phyloP scores from a whole-genome alignment of 2,113 vertebrate genomes.

The Triplophysa tibetana region DNA sequence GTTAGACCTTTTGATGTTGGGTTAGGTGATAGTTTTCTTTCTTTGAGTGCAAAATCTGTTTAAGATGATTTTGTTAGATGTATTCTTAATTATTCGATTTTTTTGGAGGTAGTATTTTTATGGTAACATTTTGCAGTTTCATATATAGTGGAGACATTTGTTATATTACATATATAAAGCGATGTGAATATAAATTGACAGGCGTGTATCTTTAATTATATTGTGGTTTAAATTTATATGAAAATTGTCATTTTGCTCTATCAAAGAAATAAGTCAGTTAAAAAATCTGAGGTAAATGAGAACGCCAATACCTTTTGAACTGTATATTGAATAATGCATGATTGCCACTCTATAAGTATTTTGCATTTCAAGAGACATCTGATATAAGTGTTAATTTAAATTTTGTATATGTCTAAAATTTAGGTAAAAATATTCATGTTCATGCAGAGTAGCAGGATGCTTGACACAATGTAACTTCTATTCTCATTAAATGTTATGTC shows the following conservation, averaged over 20 bases:
- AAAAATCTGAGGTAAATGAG: background rate
- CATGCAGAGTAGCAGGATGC: constrained; percentile 22
- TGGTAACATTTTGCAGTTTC: background rate
- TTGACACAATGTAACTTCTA: constrained; percentile 60
- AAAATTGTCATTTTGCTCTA: background rate
- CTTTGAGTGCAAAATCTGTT: constrained; percentile 7
- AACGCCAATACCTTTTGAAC: background rate
- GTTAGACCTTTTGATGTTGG: background rate
- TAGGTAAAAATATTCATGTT: background rate
- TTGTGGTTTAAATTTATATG: background rate
- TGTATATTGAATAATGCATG: constrained; percentile 13
- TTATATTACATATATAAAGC: background rate
- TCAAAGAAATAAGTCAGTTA: background rate
- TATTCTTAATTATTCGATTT: background rate
- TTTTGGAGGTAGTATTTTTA: background rate
- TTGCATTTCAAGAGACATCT: constrained; percentile 4
- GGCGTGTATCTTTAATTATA: background rate
- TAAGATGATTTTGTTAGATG: constrained; percentile 5
- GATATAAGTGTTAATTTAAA: background rate
- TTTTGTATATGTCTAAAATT: background rate
- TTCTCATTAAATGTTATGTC: constrained; percentile 68
- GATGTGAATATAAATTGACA: background rate
- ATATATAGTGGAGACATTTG: background rate
- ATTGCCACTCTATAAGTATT: background rate
- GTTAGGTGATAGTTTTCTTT: background rate